phyloP scores from a whole-genome alignment of 2,888 invertebrate species.

The Gerris lacustris region DNA sequence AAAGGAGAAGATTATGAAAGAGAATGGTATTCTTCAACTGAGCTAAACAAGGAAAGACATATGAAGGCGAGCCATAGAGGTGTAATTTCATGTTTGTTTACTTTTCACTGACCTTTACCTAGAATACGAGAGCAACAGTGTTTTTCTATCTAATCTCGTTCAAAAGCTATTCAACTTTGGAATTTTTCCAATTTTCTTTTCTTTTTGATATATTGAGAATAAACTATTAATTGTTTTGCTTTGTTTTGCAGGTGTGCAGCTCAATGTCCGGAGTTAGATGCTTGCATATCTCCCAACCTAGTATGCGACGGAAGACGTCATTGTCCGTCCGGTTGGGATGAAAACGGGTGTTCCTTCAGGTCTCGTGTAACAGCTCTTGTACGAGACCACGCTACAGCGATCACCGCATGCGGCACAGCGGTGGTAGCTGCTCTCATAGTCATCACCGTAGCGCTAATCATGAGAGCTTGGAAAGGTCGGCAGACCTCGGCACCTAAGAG shows the following conservation, averaged over 20 bases:
- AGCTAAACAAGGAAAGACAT: too few relatives aligned
- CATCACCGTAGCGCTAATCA: slow-evolving; percentile 22
- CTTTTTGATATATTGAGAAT: too few relatives aligned
- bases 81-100: too few relatives aligned
- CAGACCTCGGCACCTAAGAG: slow-evolving; percentile 36
- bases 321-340: slow-evolving; percentile 57
- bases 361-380: slow-evolving; percentile 22
- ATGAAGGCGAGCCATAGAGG: too few relatives aligned
- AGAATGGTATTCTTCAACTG: too few relatives aligned
- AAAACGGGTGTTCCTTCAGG: slow-evolving; percentile 54
- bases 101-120: too few relatives aligned
- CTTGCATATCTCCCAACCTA: slow-evolving; percentile 59
- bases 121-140: too few relatives aligned
- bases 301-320: slow-evolving; percentile 62
- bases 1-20: too few relatives aligned
- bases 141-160: too few relatives aligned
- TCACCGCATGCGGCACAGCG: slow-evolving; percentile 22
- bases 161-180: too few relatives aligned
- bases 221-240: background rate
- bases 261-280: slow-evolving; percentile 60
- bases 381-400: slow-evolving; percentile 20
- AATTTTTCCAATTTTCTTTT: too few relatives aligned
- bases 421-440: slow-evolving; percentile 24
- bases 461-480: slow-evolving; percentile 18
- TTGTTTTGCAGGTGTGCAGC: slow-evolving; percentile 19